A percentile compares a stretch with the other conserved stretches of the same genome.
Conservation (phyloP, 2,113 vertebrate genomes). For the Dicentrarchus labrax region DNA sequence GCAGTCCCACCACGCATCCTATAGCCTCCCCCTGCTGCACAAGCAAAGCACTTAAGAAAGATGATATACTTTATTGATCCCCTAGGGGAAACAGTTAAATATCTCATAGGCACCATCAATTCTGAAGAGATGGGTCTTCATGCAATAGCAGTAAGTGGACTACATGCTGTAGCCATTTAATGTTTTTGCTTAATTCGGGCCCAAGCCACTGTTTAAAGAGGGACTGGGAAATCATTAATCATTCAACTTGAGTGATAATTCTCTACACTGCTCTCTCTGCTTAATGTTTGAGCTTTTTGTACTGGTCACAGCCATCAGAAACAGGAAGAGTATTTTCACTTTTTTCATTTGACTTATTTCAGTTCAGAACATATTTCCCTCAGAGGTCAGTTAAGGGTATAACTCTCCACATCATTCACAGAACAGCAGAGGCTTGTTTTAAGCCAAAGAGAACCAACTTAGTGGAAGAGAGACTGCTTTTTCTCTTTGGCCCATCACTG, state of each 20-base stretch:
- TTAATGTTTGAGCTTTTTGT: constrained; percentile 32
- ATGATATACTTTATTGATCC: no score
- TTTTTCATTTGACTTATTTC: constrained; percentile 34
- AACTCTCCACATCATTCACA: constrained; percentile 59
- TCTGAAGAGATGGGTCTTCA: constrained; percentile 26
- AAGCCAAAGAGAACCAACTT: constrained; percentile 51
- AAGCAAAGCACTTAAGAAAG: not conserved
- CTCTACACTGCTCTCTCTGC: constrained; percentile 14
- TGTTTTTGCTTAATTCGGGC: constrained; percentile 7
- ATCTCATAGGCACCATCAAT: not conserved
- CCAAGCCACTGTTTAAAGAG: constrained; percentile 41
- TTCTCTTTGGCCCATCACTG: constrained; percentile 43
- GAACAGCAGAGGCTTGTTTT: constrained; percentile 49
- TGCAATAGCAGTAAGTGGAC: not conserved
- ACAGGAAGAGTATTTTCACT: constrained; percentile 41
- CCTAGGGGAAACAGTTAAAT: not conserved
- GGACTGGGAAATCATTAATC: not conserved
- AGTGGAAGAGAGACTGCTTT: constrained; percentile 42
- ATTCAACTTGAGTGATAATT: not conserved
- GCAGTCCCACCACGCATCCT: constrained; percentile 60
- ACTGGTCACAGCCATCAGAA: constrained; percentile 56
- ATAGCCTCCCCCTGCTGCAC: constrained; percentile 12
- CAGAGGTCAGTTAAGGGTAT: constrained; percentile 38
- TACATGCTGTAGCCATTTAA: not conserved
- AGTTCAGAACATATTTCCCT: constrained; percentile 49